Conservation (phyloP, 1,140 invertebrate genomes). For the Drosophila rhopaloa region DNA sequence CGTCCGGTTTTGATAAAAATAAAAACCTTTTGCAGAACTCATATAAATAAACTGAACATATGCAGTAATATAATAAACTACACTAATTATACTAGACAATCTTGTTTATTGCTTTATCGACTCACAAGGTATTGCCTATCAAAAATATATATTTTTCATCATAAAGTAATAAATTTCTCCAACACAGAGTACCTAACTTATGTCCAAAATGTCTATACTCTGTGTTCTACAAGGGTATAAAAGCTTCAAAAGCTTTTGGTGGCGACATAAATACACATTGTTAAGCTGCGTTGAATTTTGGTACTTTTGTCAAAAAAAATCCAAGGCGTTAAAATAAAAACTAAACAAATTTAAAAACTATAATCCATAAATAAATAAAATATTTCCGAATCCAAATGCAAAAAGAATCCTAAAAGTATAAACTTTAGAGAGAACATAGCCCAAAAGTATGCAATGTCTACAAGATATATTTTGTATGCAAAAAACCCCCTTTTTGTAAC, state of each 20-base stretch:
- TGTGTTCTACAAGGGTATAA: background rate
- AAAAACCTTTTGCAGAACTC: too few relatives aligned
- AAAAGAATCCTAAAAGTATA: conserved; percentile 1
- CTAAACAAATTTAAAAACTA: background rate
- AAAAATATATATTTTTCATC: too few relatives aligned
- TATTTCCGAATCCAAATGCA: background rate
- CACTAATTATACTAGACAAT: too few relatives aligned
- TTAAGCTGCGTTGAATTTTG: too few relatives aligned
- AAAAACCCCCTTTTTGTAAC: background rate
- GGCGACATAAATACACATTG: background rate
- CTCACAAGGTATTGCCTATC: too few relatives aligned
- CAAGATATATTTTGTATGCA: background rate
- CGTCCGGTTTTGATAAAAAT: too few relatives aligned
- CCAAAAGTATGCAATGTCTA: conserved; percentile 27
- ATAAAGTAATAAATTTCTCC: background rate
- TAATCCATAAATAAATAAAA: background rate
- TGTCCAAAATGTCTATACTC: background rate
- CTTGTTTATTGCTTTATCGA: too few relatives aligned
- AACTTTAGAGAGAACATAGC: rapidly evolving
- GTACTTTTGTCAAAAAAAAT: rapidly evolving
- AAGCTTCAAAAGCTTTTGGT: conserved; percentile 14
- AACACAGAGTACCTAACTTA: background rate
- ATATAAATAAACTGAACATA: too few relatives aligned
- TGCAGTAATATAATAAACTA: too few relatives aligned
- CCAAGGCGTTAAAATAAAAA: too few relatives aligned